phyloP scores from a whole-genome alignment of 1,140 invertebrate genomes.

The Drosophila prosaltans region DNA sequence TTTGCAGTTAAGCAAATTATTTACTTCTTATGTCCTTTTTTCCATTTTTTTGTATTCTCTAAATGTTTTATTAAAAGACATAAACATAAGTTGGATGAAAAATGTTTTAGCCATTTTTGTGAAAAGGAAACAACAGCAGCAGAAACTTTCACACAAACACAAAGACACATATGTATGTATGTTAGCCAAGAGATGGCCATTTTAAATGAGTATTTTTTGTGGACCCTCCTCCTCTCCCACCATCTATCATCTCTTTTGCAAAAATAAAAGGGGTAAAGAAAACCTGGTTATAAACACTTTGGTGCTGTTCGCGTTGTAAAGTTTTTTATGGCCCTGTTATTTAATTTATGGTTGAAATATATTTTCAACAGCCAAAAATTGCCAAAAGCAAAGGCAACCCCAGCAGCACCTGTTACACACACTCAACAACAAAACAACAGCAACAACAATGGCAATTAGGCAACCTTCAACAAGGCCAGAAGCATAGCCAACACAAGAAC shows the following conservation, averaged over 20 bases:
- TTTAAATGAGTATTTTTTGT: constrained; percentile 67
- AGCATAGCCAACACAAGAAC: constrained; percentile 12
- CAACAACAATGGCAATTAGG: constrained; percentile 65
- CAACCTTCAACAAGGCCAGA: constrained; percentile 16
- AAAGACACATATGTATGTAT: constrained; percentile 2
- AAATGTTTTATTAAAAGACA: constrained; percentile 77
- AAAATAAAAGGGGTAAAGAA: constrained; percentile 6
- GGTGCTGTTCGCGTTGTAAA: constrained; percentile 51
- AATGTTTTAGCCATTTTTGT: constrained; percentile 13
- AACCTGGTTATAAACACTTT: constrained; percentile 65
- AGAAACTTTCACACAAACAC: constrained; percentile 18
- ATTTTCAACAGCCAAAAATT: constrained; percentile 63
- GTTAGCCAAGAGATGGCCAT: constrained; percentile 36
- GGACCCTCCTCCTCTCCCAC: background rate
- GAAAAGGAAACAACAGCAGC: constrained; percentile 3
- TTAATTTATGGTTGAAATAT: constrained; percentile 77
- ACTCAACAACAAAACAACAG: constrained; percentile 18
- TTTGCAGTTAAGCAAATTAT: constrained; percentile 67
- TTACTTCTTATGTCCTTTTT: constrained; percentile 35
- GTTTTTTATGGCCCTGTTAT: constrained; percentile 76
- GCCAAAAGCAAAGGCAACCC: constrained; percentile 31
- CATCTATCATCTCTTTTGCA: background rate
- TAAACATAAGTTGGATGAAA: constrained; percentile 36
- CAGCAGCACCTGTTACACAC: constrained; percentile 12
- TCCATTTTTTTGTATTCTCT: constrained; percentile 28